A percentile compares a stretch with the other conserved stretches of the same genome.
These are phyloP conservation scores for Scelioninae gen. 1 DNA, from an alignment of 2,888 invertebrate species.

Conservation along the genomic window DNA sequence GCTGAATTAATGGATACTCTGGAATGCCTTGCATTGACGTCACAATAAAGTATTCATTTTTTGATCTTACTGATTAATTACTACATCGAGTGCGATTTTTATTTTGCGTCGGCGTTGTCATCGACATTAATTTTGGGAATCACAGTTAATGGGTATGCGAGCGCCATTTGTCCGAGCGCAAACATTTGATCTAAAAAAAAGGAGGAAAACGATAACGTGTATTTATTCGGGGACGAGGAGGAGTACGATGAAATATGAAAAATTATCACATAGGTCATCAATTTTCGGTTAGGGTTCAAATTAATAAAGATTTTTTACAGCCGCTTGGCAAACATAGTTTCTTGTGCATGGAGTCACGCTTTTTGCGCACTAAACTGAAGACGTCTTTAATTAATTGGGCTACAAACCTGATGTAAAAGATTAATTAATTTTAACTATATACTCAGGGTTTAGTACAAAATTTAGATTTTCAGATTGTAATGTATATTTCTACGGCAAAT, in stretches of 20 bases:
- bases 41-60: slow-evolving; percentile 61
- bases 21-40: slow-evolving; percentile 43
- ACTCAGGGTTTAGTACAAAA: neutral
- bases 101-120: slow-evolving; percentile 21
- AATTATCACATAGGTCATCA: slow-evolving; percentile 46
- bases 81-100: slow-evolving; percentile 12
- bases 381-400: slow-evolving; percentile 30
- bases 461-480: no score
- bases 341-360: neutral
- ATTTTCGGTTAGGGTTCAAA: slow-evolving; percentile 41
- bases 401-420: neutral
- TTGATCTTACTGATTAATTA: slow-evolving; percentile 49
- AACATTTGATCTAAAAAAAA: slow-evolving; percentile 22
- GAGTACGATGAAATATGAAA: slow-evolving; percentile 33
- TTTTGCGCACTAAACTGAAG: slow-evolving; percentile 14
- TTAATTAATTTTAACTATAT: neutral
- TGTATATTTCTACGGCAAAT: no score
- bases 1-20: slow-evolving; percentile 66
- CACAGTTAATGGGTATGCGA: slow-evolving; percentile 2
- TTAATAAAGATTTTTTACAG: slow-evolving; percentile 53
- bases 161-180: neutral
- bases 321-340: slow-evolving; percentile 2
- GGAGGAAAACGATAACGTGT: slow-evolving; percentile 14
- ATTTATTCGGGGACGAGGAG: slow-evolving; percentile 4
- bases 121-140: slow-evolving; percentile 32